A percentile compares a stretch with the other conserved stretches of the same genome.
Evolutionary conservation across 2,888 invertebrate genomes (phyloP).

Genomic region (Xestia ashworthii): DNA sequence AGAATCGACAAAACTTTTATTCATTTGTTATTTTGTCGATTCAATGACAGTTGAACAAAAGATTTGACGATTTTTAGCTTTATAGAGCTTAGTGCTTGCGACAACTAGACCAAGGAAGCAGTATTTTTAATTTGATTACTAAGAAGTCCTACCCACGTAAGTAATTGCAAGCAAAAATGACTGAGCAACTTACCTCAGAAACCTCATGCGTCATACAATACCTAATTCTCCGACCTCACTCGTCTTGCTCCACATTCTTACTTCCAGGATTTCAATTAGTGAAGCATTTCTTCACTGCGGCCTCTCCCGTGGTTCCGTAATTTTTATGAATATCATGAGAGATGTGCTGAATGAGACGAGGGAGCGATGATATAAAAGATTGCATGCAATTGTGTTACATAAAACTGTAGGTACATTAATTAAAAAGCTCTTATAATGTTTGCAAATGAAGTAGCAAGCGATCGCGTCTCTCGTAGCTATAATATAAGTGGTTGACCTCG

Average conservation of each 20-base stretch:
- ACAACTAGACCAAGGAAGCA: background rate
- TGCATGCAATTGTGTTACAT: conserved; percentile 21
- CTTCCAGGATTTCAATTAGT: conserved; percentile 39
- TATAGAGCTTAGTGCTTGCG: background rate
- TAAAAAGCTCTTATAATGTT: conserved; percentile 28
- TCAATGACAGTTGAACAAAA: too few relatives aligned
- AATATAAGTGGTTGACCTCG: conserved; percentile 44
- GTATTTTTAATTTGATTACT: background rate
- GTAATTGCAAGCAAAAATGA: conserved; percentile 15
- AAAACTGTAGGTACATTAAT: conserved; percentile 27
- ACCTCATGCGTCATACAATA: conserved; percentile 11
- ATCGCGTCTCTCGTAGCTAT: conserved; percentile 1
- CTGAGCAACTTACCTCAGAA: conserved; percentile 15
- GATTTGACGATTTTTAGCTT: too few relatives aligned
- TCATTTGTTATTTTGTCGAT: too few relatives aligned
- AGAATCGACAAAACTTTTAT: too few relatives aligned
- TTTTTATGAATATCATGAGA: conserved; percentile 14
- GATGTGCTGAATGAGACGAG: conserved; percentile 31
- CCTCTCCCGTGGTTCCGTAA: background rate
- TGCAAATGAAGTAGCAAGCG: conserved; percentile 1
- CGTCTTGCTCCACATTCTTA: conserved; percentile 39
- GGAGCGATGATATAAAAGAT: conserved; percentile 17
- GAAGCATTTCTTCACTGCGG: background rate
- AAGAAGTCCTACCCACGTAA: background rate
- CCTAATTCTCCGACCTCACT: conserved; percentile 25